Percentiles rank a stretch among this genome's conserved stretches.
Conservation (phyloP, 2,888 invertebrate genomes). For the Caradrina kadenii region DNA sequence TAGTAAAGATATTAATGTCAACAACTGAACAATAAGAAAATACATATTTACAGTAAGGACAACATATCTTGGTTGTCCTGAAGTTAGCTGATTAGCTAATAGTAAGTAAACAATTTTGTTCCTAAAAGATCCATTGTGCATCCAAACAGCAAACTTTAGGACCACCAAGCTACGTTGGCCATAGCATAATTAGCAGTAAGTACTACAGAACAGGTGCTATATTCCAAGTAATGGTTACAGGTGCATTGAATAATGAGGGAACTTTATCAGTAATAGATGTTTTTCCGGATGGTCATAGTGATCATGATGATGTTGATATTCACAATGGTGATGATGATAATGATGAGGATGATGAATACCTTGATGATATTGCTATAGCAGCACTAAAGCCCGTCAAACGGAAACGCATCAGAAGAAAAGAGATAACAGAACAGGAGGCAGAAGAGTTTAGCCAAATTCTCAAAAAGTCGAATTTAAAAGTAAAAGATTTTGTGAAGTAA, state of each 20-base stretch:
- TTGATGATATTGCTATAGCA: constrained; percentile 80
- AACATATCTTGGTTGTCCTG: too few species aligned
- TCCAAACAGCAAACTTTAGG: too few species aligned
- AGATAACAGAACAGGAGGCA: constrained; percentile 70
- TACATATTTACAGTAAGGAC: too few species aligned
- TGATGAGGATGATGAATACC: constrained; percentile 73
- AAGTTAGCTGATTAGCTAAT: too few species aligned
- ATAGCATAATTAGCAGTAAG: background rate
- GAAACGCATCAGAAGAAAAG: constrained; percentile 74
- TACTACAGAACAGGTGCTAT: background rate
- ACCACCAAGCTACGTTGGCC: too few species aligned
- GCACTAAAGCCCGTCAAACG: constrained; percentile 78
- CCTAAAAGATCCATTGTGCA: too few species aligned
- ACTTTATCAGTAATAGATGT: constrained; percentile 70
- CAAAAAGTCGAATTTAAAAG: constrained; percentile 78
- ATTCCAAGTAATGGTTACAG: constrained; percentile 61
- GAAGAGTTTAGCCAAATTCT: constrained; percentile 77
- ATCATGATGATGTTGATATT: constrained; percentile 59
- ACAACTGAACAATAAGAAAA: background rate
- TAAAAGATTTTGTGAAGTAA: constrained; percentile 81
- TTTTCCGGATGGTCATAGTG: constrained; percentile 54
- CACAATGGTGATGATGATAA: constrained; percentile 60
- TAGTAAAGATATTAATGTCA: background rate
- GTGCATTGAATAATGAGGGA: constrained; percentile 74
- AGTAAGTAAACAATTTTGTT: too few species aligned